Conservation (phyloP, 1,140 invertebrate genomes). For the Lepidotrigona ventralis region DNA sequence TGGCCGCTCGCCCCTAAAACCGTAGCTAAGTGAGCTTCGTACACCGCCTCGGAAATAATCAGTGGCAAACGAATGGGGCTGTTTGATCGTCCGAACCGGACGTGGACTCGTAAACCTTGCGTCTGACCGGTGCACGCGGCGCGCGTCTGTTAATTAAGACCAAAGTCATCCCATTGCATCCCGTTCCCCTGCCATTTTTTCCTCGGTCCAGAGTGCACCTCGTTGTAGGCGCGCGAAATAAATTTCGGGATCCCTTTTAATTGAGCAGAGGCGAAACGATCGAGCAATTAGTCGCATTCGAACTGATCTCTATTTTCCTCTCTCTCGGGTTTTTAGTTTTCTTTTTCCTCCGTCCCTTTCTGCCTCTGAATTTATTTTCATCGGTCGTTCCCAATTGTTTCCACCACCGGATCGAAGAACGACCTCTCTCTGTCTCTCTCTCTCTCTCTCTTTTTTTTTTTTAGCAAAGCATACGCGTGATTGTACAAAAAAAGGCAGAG, state of each 20-base stretch:
- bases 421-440: background rate
- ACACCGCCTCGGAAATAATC: conserved; percentile 33
- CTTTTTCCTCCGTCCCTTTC: too few species aligned
- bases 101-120: conserved; percentile 13
- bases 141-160: conserved; percentile 26
- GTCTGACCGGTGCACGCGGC: background rate
- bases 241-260: conserved; percentile 38
- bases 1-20: conserved; percentile 10
- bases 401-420: background rate
- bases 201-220: background rate
- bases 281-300: conserved; percentile 29
- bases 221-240: background rate
- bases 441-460: background rate
- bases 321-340: too few species aligned
- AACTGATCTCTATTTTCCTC: too few species aligned
- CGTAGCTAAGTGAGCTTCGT: conserved; percentile 12
- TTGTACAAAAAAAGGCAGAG: background rate
- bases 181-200: background rate
- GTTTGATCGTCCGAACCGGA: conserved; percentile 33
- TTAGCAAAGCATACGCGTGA: background rate
- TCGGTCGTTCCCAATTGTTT: conserved; percentile 23
- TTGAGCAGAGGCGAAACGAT: conserved; percentile 12
- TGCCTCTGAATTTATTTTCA: conserved; percentile 8
- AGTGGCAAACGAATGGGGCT: conserved; percentile 13
- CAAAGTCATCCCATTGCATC: background rate